Evolutionary conservation across 2,888 invertebrate species (phyloP).

Genomic region (Aethes cnicana): DNA sequence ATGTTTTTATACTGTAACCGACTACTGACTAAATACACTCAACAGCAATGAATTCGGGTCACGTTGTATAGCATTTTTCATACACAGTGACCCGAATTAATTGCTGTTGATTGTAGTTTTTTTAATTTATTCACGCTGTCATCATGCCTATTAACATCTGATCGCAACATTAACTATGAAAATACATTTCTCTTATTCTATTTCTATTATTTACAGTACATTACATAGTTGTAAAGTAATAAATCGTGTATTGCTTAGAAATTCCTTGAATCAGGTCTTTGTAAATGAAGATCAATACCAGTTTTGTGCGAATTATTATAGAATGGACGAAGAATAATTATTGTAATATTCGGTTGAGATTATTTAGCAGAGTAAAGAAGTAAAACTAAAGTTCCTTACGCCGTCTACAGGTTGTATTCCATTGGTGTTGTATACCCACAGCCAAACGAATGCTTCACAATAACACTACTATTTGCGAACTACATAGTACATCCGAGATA

Average conservation of each 20-base stretch:
- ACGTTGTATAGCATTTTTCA: too few relatives aligned
- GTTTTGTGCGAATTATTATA: not conserved
- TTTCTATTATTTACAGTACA: constrained; percentile 5
- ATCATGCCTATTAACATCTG: too few relatives aligned
- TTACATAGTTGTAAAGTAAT: constrained; percentile 1
- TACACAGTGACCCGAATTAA: too few relatives aligned
- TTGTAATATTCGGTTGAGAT: too few relatives aligned
- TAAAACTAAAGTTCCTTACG: too few relatives aligned
- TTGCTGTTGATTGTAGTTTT: too few relatives aligned
- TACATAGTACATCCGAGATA: not conserved
- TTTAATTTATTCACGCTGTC: too few relatives aligned
- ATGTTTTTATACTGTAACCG: too few relatives aligned
- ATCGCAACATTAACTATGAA: constrained; percentile 15
- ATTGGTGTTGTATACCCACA: constrained; percentile 14
- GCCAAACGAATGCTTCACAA: constrained; percentile 2
- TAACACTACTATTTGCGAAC: not conserved
- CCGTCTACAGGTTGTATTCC: not conserved
- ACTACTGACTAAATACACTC: too few relatives aligned
- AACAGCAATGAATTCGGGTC: too few relatives aligned
- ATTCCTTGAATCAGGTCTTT: constrained; percentile 8
- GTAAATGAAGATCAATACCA: not conserved
- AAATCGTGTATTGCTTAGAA: not conserved
- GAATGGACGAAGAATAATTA: not conserved
- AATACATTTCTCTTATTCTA: constrained; percentile 21
- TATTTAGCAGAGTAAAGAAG: too few relatives aligned